Evolutionary conservation across 2,113 vertebrate genomes (phyloP), one percentile per base, ranked within the genome.

Genomic region (Cyanoramphus novaezelandiae): DNA sequence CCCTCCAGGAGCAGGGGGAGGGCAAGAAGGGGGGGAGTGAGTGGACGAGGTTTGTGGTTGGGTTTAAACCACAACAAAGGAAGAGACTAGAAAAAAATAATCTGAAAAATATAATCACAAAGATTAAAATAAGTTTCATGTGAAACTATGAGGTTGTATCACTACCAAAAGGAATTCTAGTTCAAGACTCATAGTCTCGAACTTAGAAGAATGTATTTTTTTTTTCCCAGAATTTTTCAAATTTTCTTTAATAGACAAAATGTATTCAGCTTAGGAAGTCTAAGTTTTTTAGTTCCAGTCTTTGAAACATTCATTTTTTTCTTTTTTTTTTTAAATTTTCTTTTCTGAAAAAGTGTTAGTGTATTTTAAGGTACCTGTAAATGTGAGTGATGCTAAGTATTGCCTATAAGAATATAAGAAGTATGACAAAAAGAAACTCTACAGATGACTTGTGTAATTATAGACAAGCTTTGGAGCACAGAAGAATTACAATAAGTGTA

Each of bases 141-240:
- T 41, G 10, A 71, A 33, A 15, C 6, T 57, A 52, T 7, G 27
- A 86, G 24, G 5, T 28, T 67, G 8, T 28, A 59, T 33, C 29
- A 27, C 63, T 82, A 46, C 7, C 14, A 86, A 70, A 69, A 83
- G 11, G 25, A 75, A 68, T 57, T 63, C 8, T 14, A n/a, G 9
- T 74, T 80, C 46, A 90, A 76, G 17, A 49, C 13, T 64, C 69
- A 67, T 13, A 57, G 55, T n/a, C 31, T 57, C 13, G 11, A 57
- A 55, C 53, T 33, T 46, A 69, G 8, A 92, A 85, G 27, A 87
- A 59, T 35, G 6, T 8, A 14, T 43, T 65, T 68, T 55, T 68
- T 55, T 55, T 19, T 1, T 0, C 3, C 2, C 0, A 4, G 4
- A 52, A 9, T 8, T 62, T 74, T 82, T 46, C 4, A 47, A 10